Evolutionary conservation across 2,113 vertebrate genomes (phyloP), one percentile per base, ranked within the genome.

Genomic region (Podilymbus podiceps): DNA sequence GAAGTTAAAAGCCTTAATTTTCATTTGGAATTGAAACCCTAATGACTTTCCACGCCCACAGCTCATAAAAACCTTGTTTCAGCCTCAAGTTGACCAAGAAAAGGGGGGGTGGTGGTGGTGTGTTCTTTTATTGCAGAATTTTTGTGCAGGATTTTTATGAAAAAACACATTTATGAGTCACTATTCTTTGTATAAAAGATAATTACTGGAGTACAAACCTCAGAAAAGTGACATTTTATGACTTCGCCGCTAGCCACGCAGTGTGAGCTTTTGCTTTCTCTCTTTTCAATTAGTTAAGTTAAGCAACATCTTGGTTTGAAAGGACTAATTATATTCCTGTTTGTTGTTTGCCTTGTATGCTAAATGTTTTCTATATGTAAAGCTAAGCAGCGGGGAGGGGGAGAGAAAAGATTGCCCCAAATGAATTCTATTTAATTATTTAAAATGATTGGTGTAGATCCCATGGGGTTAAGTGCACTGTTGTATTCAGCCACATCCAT

Each of bases 1-100:
- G 76, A 97, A 93, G 79, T 33, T 89, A 89, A 93, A 95, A 90
- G 85, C 86, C 72, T 89, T 95, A 63, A 85, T 96, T 96, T 95
- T 94, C 86, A 81, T 94, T 95, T 91, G 72, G 85, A 96, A 75
- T 96, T 80, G 74, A 84, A 80, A 67, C 83, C 56, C 50, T 85
- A 89, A 96, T 89, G 82, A 91, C 85, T 95, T 95, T 82, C 33
- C 56, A 50, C 89, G 95, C 90, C 91, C 78, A 86, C 85, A 87
- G 72, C 73, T 95, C 72, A 74, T 94, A 82, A 91, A 87, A 18
- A 85, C 66, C 72, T 93, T 84, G 42, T 89, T 90, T 97, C 80
- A 92, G 63, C 31, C 69, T 96, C 73, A 79, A 93, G 88, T 93
- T 95, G 95, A 96, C 95, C 90, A 92, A 91, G 85, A 71, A 89